Percentiles rank a stretch among this genome's conserved stretches.
These are phyloP conservation scores for Drosophila eohydei DNA, from an alignment of 2,888 invertebrate species.

Conservation along the genomic window DNA sequence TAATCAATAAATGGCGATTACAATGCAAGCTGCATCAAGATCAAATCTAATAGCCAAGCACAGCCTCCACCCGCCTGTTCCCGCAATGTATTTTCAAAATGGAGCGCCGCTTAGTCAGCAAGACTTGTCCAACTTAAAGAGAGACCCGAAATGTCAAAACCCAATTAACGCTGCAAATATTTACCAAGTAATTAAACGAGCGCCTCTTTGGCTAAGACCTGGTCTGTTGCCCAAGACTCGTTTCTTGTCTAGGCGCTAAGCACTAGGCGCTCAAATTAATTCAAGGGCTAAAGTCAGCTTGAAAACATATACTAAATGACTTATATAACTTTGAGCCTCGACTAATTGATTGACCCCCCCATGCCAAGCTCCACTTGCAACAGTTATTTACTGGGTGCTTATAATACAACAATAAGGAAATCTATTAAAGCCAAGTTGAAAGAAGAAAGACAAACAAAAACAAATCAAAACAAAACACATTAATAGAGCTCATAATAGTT, in stretches of 20 bases:
- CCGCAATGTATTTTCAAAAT: constrained; percentile 47
- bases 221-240: constrained; percentile 29
- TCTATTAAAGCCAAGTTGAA: constrained; percentile 19
- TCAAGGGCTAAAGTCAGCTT: constrained; percentile 53
- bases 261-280: constrained; percentile 53
- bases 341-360: constrained; percentile 58
- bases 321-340: constrained; percentile 11
- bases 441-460: constrained; percentile 6
- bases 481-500: constrained; percentile 27
- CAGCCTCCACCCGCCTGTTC: background rate
- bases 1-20: constrained; percentile 69
- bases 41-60: constrained; percentile 20
- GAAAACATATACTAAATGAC: constrained; percentile 30
- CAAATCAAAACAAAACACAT: constrained; percentile 13
- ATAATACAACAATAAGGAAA: constrained; percentile 29
- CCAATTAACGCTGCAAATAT: constrained; percentile 79
- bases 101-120: constrained; percentile 41
- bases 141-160: constrained; percentile 42
- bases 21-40: constrained; percentile 68
- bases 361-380: constrained; percentile 1
- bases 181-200: constrained; percentile 76
- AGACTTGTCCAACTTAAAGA: constrained; percentile 43
- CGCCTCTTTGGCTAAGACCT: constrained; percentile 30
- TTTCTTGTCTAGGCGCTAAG: constrained; percentile 31
- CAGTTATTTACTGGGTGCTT: background rate